Evolutionary conservation across 2,797 vertebrate species (phyloP).

Genomic region (Lithobates pipiens): DNA sequence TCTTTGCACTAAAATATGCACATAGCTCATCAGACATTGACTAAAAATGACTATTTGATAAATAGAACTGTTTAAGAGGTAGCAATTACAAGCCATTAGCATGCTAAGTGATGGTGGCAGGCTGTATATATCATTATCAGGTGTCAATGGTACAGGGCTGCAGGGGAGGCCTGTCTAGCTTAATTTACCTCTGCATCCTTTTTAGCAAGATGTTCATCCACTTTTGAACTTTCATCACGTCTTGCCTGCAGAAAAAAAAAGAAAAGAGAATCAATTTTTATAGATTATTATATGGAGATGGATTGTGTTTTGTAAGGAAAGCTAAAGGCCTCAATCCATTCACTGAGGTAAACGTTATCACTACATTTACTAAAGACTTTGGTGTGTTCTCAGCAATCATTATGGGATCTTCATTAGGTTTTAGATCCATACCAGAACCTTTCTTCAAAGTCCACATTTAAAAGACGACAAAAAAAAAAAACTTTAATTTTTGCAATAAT

Average conservation of each 20-base stretch:
- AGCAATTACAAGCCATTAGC: conserved; percentile 39
- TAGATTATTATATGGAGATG: conserved; percentile 39
- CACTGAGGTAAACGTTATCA: background rate
- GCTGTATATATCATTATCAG: conserved; percentile 31
- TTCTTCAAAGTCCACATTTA: background rate
- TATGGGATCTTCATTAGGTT: background rate
- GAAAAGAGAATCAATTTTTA: conserved; percentile 16
- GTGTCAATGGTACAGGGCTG: conserved; percentile 13
- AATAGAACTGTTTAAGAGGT: conserved; percentile 18
- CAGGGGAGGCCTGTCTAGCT: conserved; percentile 17
- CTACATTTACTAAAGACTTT: background rate
- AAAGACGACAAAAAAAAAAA: background rate
- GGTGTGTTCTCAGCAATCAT: background rate
- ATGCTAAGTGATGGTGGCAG: conserved; percentile 23
- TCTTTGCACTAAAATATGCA: background rate
- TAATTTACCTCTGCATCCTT: conserved; percentile 81
- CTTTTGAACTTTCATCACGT: conserved; percentile 79
- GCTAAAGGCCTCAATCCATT: conserved; percentile 23
- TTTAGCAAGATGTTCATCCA: conserved; percentile 80
- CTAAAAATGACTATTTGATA: conserved; percentile 5
- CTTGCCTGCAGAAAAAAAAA: conserved; percentile 74
- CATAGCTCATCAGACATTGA: background rate
- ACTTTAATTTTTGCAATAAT: background rate
- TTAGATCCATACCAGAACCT: background rate
- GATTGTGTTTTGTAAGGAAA: conserved; percentile 45